These are phyloP conservation scores for Myrmophylax atrothorax DNA, from an alignment of 2,113 vertebrate genomes.

Conservation along the genomic window DNA sequence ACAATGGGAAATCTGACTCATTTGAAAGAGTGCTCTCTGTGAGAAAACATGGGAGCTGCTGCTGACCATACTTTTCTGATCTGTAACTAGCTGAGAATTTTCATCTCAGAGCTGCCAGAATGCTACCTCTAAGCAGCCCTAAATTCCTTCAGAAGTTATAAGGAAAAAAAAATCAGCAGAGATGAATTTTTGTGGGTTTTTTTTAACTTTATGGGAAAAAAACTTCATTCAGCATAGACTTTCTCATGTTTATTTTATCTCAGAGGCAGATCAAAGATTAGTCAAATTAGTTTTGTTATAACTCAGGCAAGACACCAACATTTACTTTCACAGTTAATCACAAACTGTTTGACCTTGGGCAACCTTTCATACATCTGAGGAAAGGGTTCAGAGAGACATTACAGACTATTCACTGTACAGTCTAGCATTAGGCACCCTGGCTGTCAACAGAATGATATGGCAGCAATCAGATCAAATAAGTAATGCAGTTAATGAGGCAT, in stretches of 20 bases:
- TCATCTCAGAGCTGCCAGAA: neutral
- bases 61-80: neutral
- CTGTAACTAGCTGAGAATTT: neutral
- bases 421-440: too few species aligned
- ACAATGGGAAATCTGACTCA: neutral
- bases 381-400: neutral
- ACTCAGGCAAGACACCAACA: neutral
- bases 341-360: neutral
- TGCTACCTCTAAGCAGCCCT: neutral
- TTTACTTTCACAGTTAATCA: neutral
- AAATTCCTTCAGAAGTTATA: neutral
- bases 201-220: neutral
- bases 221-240: neutral
- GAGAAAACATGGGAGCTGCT: neutral
- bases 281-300: neutral
- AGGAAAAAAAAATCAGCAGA: neutral
- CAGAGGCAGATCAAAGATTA: neutral
- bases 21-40: neutral
- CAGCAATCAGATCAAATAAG: neutral
- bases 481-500: neutral
- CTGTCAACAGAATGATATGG: neutral
- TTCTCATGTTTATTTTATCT: conserved; percentile 13
- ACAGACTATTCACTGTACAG: neutral
- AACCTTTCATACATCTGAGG: neutral
- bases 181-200: neutral